Percentiles rank a stretch among this genome's conserved stretches.
phyloP scores from a whole-genome alignment of 2,113 vertebrate genomes.

The Serinus canaria region DNA sequence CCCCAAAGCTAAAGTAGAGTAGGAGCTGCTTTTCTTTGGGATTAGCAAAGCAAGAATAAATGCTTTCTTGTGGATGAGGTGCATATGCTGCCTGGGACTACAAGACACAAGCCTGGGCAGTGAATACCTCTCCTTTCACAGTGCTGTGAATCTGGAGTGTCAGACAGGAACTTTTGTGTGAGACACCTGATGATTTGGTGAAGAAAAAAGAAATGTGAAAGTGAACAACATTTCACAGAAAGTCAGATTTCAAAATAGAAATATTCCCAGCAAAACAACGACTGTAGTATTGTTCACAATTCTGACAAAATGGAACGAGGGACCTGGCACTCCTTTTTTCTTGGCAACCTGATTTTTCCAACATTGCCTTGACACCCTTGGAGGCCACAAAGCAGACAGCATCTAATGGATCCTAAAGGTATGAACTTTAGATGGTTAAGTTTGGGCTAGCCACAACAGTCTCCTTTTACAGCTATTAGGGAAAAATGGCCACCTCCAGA shows the following conservation, averaged over 20 bases:
- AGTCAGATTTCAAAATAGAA: background rate
- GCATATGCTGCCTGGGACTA: background rate
- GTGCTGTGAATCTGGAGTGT: background rate
- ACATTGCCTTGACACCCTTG: background rate
- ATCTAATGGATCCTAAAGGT: background rate
- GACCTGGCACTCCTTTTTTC: background rate
- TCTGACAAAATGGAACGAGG: background rate
- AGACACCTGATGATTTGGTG: background rate
- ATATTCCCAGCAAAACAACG: background rate
- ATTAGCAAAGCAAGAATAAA: background rate
- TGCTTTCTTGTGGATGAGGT: background rate
- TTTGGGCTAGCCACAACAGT: background rate
- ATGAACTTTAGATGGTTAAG: background rate
- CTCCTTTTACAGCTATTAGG: background rate
- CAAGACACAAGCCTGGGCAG: background rate
- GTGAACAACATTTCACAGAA: background rate
- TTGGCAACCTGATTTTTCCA: background rate
- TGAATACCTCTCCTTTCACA: background rate
- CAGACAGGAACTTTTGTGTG: background rate
- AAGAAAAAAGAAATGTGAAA: background rate
- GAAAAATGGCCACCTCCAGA: background rate
- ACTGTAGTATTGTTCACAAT: background rate
- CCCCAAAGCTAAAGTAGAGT: background rate
- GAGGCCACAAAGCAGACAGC: background rate
- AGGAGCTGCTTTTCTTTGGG: background rate